phyloP scores from a whole-genome alignment of 2,888 invertebrate species.

The Ectemnius lituratus region DNA sequence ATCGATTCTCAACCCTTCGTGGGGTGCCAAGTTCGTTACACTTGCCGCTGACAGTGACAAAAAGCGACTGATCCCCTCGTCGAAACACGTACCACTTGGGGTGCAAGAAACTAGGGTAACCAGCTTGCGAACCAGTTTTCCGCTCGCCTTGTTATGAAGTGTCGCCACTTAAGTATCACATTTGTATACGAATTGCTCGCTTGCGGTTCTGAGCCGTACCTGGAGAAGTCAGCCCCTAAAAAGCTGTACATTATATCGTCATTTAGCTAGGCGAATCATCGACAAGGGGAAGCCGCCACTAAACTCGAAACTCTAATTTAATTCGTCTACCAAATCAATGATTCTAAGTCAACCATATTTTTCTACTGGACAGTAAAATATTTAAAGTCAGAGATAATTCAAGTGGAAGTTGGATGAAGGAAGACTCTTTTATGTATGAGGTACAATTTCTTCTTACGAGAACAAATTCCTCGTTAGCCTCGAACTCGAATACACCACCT shows the following conservation, averaged over 20 bases:
- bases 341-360: too few species aligned
- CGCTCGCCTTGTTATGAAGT: slow-evolving; percentile 71
- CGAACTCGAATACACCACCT: slow-evolving; percentile 50
- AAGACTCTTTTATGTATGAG: slow-evolving; percentile 25
- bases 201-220: slow-evolving; percentile 63
- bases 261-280: slow-evolving; percentile 52
- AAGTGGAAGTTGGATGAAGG: too few species aligned
- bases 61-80: slow-evolving; percentile 63
- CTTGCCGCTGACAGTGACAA: slow-evolving; percentile 64
- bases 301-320: too few species aligned
- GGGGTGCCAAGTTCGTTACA: slow-evolving; percentile 70
- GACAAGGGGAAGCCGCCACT: not conserved
- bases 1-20: slow-evolving; percentile 30
- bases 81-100: slow-evolving; percentile 57
- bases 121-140: slow-evolving; percentile 68
- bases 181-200: slow-evolving; percentile 74
- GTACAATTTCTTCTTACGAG: slow-evolving; percentile 56
- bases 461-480: slow-evolving; percentile 54
- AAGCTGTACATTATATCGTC: slow-evolving; percentile 64
- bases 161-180: slow-evolving; percentile 70
- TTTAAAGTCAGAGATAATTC: too few species aligned
- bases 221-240: slow-evolving; percentile 11
- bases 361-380: too few species aligned
- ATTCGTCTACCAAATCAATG: too few species aligned
- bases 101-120: slow-evolving; percentile 59